Evolutionary conservation across 2,113 vertebrate genomes (phyloP).

Genomic region (Nansenia antarctica): DNA sequence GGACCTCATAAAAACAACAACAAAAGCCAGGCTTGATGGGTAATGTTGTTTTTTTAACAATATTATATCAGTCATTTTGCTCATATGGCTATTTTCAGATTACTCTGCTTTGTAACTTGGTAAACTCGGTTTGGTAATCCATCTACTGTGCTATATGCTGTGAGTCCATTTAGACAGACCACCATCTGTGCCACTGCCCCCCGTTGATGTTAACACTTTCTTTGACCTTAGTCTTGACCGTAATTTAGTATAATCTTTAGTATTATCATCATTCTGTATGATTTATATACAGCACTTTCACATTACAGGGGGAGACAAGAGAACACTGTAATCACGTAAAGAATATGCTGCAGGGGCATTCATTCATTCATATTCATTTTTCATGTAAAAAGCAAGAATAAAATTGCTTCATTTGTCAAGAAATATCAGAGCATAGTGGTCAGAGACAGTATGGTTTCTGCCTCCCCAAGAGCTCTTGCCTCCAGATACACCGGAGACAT

Average conservation of each 20-base stretch:
- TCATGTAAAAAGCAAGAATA: background rate
- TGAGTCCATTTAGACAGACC: slow-evolving; percentile 64
- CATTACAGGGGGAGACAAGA: too few species aligned
- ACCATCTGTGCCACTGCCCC: slow-evolving; percentile 67
- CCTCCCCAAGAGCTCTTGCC: too few species aligned
- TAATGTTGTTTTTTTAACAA: background rate
- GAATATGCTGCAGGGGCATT: too few species aligned
- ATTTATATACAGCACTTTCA: background rate
- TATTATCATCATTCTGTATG: slow-evolving; percentile 19
- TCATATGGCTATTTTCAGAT: background rate
- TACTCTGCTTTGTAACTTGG: slow-evolving; percentile 36
- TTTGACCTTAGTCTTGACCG: slow-evolving; percentile 35
- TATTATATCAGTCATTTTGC: slow-evolving; percentile 3
- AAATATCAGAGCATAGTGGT: too few species aligned
- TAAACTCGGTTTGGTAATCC: too few species aligned
- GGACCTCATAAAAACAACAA: too few species aligned
- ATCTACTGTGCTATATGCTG: slow-evolving; percentile 64
- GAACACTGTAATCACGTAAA: too few species aligned
- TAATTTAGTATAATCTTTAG: too few species aligned
- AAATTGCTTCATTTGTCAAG: too few species aligned
- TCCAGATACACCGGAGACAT: too few species aligned
- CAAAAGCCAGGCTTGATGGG: background rate
- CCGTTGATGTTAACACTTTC: slow-evolving; percentile 33
- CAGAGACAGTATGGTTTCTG: too few species aligned
- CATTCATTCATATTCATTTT: background rate